phyloP scores from a whole-genome alignment of 2,113 vertebrate genomes.

The Triplophysa dalaica region DNA sequence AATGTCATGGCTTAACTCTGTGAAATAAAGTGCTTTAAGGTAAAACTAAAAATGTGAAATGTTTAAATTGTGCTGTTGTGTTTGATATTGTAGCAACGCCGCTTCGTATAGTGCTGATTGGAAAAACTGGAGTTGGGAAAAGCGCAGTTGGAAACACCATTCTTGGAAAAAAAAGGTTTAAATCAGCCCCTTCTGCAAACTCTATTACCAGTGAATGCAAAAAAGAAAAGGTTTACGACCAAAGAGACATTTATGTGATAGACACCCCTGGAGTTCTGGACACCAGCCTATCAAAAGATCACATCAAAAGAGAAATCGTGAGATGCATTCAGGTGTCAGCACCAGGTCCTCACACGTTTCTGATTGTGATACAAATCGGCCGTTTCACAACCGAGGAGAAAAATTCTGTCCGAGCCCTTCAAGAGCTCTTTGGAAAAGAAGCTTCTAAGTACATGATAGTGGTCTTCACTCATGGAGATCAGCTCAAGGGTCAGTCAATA shows the following conservation, averaged over 20 bases:
- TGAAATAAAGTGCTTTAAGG: no score
- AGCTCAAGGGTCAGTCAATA: not conserved
- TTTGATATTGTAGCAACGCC: not conserved
- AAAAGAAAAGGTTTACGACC: not conserved
- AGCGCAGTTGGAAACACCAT: slow-evolving; percentile 49
- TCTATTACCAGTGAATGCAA: slow-evolving; percentile 1
- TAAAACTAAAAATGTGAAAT: no score
- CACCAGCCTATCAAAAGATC: not conserved
- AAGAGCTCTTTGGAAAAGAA: slow-evolving; percentile 25
- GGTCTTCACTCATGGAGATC: slow-evolving; percentile 34
- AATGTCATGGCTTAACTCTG: no score
- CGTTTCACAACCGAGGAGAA: slow-evolving; percentile 31
- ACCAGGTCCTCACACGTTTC: slow-evolving; percentile 52
- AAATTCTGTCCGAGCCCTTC: slow-evolving; percentile 32
- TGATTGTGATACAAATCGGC: slow-evolving; percentile 45
- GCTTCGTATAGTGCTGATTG: slow-evolving; percentile 41
- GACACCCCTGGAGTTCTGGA: slow-evolving; percentile 52
- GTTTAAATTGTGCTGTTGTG: not conserved
- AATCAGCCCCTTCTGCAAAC: not conserved
- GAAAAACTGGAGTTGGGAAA: slow-evolving; percentile 46
- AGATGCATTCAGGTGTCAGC: slow-evolving; percentile 37
- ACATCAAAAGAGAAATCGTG: slow-evolving; percentile 37
- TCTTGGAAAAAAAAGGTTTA: not conserved
- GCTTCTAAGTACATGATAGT: slow-evolving; percentile 41
- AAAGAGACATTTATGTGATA: slow-evolving; percentile 32